Evolutionary conservation across 2,113 vertebrate genomes (phyloP), one percentile per base, ranked within the genome.

Genomic region (Notarius quadriscutis): DNA sequence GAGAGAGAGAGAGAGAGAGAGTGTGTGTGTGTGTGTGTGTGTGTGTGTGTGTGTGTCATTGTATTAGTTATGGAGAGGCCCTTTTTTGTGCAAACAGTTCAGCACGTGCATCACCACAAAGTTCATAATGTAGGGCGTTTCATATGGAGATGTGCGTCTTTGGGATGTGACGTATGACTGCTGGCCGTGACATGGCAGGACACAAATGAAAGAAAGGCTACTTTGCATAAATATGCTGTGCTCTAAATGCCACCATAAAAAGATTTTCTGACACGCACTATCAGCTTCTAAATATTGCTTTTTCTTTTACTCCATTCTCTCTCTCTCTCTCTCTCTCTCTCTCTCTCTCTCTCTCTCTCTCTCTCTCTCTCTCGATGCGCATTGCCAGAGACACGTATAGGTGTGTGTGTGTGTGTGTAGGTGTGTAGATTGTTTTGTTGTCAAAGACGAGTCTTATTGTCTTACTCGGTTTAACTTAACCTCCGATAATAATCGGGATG

Each of bases 111-210:
- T 79, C 58, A 79, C 83, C 83, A 57, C 50, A 41, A 82, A 83
- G 86, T 84, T 67, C 65, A 86, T 85, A 81, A 82, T 84, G 87
- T 81, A 53, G 20, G 69, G 50, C 71, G 55, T 90, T 84, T 86
- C 83, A 79, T 88, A 87, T 86, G 86, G 79, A 86, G 85, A 86
- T 90, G 88, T 41, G 60, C 74, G 86, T 83, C 77, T 84, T 87
- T 87, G 65, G 87, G 81, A 85, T 87, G 53, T 88, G 89, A 89
- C 84, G 69, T 83, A 84, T 69, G 77, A 72, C 85, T 89, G 90
- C 62, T 87, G 71, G 80, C 80, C 53, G 86, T 87, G 78, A 88
- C 83, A 87, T 87, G 77, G 81, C 83, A 79, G 41, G 86, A 82
- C n/a, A 81, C 87, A 71, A 74, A 84, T 84, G 18, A 84, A 84